Conservation (phyloP, 2,113 vertebrate species). For the Rhinolophus sinicus region DNA sequence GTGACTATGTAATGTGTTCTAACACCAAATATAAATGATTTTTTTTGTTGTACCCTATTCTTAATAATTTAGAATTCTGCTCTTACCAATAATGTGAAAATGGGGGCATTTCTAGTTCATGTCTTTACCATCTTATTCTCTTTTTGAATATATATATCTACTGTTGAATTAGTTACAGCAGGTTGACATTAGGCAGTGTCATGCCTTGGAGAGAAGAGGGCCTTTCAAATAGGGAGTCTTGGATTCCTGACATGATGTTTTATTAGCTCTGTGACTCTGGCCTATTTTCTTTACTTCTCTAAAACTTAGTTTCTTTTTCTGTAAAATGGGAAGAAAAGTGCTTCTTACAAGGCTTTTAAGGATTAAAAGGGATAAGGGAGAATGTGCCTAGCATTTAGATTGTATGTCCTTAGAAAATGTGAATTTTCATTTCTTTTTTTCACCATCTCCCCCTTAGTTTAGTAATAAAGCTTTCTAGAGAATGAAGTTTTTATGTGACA, state of each 20-base stretch:
- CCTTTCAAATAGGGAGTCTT: not conserved
- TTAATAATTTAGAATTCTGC: not conserved
- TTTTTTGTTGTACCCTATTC: not conserved
- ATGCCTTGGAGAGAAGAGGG: not conserved
- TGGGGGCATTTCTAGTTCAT: not conserved
- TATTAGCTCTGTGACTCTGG: not conserved
- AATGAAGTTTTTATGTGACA: slow-evolving; percentile 54
- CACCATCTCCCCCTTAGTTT: not conserved
- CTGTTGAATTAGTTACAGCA: not conserved
- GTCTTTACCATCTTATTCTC: not conserved
- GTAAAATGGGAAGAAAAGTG: slow-evolving; percentile 6
- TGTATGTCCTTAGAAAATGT: not conserved
- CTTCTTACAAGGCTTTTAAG: not conserved
- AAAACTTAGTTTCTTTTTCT: slow-evolving; percentile 33
- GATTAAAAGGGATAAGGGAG: slow-evolving; percentile 9
- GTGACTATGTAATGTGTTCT: not conserved
- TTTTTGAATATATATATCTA: not conserved
- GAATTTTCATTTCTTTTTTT: not conserved
- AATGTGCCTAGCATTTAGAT: not conserved
- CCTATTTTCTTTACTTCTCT: not conserved
- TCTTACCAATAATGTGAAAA: not conserved
- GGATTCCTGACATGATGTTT: not conserved
- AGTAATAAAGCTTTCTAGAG: slow-evolving; percentile 27
- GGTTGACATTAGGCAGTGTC: not conserved
- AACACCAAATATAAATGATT: not conserved